Evolutionary conservation across 2,797 vertebrate genomes (phyloP).

Genomic region (Falco naumanni): DNA sequence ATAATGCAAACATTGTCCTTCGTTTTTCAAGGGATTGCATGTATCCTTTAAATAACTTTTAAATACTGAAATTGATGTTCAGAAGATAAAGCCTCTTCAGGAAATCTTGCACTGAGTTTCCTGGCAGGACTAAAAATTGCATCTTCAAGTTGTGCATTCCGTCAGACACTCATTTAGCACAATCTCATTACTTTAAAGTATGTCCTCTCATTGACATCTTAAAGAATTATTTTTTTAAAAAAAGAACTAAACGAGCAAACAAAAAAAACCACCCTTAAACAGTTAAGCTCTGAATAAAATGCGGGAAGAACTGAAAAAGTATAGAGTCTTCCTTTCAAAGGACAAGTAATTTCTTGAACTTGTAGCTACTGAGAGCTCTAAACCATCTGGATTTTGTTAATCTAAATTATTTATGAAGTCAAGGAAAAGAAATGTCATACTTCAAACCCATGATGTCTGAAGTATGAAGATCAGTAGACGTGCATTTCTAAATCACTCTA

Average conservation of each 20-base stretch:
- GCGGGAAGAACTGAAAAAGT: neutral
- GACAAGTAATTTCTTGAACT: neutral
- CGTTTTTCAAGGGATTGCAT: neutral
- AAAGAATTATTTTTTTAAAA: neutral
- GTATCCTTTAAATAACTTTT: neutral
- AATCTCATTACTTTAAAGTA: neutral
- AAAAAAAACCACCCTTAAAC: neutral
- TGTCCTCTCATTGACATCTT: neutral
- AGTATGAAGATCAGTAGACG: neutral
- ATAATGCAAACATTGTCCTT: neutral
- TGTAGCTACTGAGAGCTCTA: neutral
- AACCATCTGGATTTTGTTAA: constrained; percentile 33
- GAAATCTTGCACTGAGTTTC: neutral
- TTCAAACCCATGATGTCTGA: constrained; percentile 2
- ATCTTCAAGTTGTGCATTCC: neutral
- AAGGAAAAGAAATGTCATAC: neutral
- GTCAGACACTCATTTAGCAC: neutral
- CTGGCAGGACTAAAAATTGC: neutral
- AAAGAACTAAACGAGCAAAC: neutral
- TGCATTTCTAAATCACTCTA: neutral
- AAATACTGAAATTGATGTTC: neutral
- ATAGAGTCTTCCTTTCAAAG: neutral
- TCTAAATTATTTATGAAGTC: constrained; percentile 10
- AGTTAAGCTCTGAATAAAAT: neutral
- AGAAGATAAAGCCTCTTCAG: neutral